Evolutionary conservation across 1,140 invertebrate species (phyloP), one percentile per base, ranked within the genome.

Genomic region (Pseudomyrmex pallidus): DNA sequence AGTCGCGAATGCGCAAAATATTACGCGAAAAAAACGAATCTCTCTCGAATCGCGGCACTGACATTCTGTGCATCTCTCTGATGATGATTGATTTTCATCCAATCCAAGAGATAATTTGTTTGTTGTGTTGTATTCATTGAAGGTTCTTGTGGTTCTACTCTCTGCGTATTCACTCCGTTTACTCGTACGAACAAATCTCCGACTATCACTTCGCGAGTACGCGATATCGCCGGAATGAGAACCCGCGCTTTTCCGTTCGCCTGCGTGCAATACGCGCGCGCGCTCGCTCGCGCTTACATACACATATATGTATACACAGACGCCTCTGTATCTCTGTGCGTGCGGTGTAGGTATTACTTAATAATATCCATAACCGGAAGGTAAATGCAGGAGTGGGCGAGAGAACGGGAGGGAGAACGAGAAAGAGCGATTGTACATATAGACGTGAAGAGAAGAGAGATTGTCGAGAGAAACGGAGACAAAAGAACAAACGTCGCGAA

Each of bases 331-430:
- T 80, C 62, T 46, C 67, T 56, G 64, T 64, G 73, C 84, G 84
- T 80, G 88, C 85, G 83, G 67, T 76, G 82, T 87, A 86, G 82
- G 89, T 91, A 92, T 93, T 92, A 92, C 91, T 92, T 92, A 92
- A 93, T 92, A 93, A 91, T 93, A 92, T 92, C 89, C 92, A 93
- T 92, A 93, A 92, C 90, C 85, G 88, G 87, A 86, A 86, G 89
- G 88, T 83, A 88, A 89, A 85, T 82, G 83, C 20, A 61, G 77
- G 82, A 84, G 89, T 89, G 83, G 76, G 85, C 82, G 88, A 78
- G 82, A 85, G 56, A 80, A 87, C 50, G 70, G 84, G 62, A 72
- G 61, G 70, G 84, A 70, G 70, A 88, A 48, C 50, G 66, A 74
- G 78, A 82, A 63, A 74, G 57, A 82, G 22, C n/a, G 57, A 61